phyloP scores from a whole-genome alignment of 2,797 vertebrate species.

The Sternotherus odoratus region DNA sequence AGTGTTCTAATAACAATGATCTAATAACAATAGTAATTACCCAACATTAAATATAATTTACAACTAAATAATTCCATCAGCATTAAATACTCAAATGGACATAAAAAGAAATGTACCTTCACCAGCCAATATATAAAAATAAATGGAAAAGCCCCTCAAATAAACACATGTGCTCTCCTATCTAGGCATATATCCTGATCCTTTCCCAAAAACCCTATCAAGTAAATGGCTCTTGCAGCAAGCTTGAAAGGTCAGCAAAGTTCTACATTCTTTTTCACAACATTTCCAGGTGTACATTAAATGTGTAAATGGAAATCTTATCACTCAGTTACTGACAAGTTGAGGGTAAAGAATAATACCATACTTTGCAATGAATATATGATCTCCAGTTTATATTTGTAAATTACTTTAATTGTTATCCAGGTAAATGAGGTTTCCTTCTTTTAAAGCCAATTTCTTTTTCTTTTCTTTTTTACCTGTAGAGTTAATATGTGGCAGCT shows the following conservation, averaged over 20 bases:
- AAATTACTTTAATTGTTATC: neutral
- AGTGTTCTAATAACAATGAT: neutral
- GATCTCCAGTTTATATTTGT: neutral
- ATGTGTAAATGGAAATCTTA: neutral
- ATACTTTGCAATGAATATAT: neutral
- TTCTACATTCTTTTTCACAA: neutral
- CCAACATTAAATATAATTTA: slow-evolving; percentile 26
- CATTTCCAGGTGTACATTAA: neutral
- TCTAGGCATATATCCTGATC: neutral
- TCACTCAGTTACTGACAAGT: neutral
- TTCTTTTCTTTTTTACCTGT: neutral
- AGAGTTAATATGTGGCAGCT: neutral
- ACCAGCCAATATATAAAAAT: neutral
- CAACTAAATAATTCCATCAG: neutral
- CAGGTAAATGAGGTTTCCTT: neutral
- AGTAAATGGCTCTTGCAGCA: neutral
- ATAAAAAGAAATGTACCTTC: neutral
- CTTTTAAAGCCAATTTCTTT: neutral
- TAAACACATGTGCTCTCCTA: neutral
- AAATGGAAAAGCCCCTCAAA: slow-evolving; percentile 8
- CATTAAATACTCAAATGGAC: slow-evolving; percentile 4
- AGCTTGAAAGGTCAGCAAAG: neutral
- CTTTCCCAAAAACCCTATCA: neutral
- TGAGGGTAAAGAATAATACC: neutral
- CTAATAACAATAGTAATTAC: neutral